A percentile compares a stretch with the other conserved stretches of the same genome.
These are phyloP conservation scores for Apodemus speciosus DNA, from an alignment of 2,113 vertebrate species.

Conservation along the genomic window DNA sequence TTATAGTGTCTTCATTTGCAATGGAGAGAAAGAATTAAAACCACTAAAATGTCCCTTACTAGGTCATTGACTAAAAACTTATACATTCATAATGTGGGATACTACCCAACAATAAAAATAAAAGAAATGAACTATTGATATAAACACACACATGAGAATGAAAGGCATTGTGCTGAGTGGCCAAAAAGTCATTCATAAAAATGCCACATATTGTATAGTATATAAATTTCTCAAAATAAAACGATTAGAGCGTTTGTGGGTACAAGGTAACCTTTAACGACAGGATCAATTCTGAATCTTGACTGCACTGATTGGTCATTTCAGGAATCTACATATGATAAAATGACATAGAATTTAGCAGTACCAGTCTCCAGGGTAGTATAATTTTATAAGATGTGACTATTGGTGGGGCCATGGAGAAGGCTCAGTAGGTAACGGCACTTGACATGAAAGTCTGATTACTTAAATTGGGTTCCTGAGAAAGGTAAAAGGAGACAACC, in stretches of 20 bases:
- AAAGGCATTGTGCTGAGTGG: slow-evolving; percentile 26
- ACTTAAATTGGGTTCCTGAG: not conserved
- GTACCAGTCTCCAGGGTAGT: not conserved
- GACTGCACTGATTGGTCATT: not conserved
- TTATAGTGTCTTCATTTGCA: slow-evolving; percentile 49
- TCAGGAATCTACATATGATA: slow-evolving; percentile 19
- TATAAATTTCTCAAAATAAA: slow-evolving; percentile 31
- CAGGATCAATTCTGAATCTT: slow-evolving; percentile 55
- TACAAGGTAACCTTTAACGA: not conserved
- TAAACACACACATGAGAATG: not conserved
- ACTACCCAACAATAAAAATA: not conserved
- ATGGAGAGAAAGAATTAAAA: slow-evolving; percentile 41
- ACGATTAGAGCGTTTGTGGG: not conserved
- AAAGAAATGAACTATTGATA: slow-evolving; percentile 29
- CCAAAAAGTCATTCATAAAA: slow-evolving; percentile 19
- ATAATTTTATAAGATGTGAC: slow-evolving; percentile 3
- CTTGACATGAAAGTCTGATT: not conserved
- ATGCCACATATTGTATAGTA: not conserved
- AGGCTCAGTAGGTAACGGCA: not conserved
- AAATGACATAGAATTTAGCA: not conserved
- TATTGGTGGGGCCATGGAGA: not conserved
- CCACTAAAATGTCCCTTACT: not conserved
- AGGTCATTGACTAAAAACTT: slow-evolving; percentile 35
- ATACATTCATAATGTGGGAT: not conserved
- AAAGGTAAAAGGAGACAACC: not conserved